Percentiles rank a stretch among this genome's conserved stretches.
phyloP scores from a whole-genome alignment of 2,888 invertebrate genomes.

The Rotaria magnacalcarata region DNA sequence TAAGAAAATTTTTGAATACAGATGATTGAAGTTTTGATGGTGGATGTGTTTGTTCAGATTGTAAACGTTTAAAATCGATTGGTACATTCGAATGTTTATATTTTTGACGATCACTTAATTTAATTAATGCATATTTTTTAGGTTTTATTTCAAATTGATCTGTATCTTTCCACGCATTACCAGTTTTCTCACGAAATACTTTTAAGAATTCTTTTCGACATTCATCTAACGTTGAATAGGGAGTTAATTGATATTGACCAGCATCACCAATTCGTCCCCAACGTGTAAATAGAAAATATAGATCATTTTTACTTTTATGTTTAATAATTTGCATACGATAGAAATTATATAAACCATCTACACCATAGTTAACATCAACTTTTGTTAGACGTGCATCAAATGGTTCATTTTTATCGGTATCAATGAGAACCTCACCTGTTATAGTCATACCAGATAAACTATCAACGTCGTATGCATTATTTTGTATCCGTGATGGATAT shows the following conservation, averaged over 20 bases:
- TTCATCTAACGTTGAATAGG: slow-evolving; percentile 53
- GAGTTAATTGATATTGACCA: slow-evolving; percentile 57
- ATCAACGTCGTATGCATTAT: slow-evolving; percentile 40
- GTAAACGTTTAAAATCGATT: slow-evolving; percentile 33
- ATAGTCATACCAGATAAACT: slow-evolving; percentile 33
- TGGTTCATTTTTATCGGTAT: slow-evolving; percentile 47
- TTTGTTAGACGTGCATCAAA: slow-evolving; percentile 56
- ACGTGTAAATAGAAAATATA: slow-evolving; percentile 59
- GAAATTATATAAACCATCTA: slow-evolving; percentile 59
- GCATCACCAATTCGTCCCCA: slow-evolving; percentile 59
- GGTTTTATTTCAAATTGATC: slow-evolving; percentile 39
- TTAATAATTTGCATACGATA: slow-evolving; percentile 59
- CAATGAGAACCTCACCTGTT: slow-evolving; percentile 39
- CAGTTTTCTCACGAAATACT: slow-evolving; percentile 59
- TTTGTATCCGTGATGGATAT: neutral
- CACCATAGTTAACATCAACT: slow-evolving; percentile 56
- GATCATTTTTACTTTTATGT: slow-evolving; percentile 53
- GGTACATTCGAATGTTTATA: slow-evolving; percentile 27
- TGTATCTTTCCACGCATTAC: slow-evolving; percentile 54
- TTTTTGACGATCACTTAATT: slow-evolving; percentile 34
- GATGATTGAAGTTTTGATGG: slow-evolving; percentile 36
- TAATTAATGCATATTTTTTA: slow-evolving; percentile 41
- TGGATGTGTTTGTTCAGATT: neutral
- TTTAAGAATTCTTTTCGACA: slow-evolving; percentile 59
- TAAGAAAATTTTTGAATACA: neutral